phyloP scores from a whole-genome alignment of 2,113 vertebrate genomes.

The Axis porcinus region DNA sequence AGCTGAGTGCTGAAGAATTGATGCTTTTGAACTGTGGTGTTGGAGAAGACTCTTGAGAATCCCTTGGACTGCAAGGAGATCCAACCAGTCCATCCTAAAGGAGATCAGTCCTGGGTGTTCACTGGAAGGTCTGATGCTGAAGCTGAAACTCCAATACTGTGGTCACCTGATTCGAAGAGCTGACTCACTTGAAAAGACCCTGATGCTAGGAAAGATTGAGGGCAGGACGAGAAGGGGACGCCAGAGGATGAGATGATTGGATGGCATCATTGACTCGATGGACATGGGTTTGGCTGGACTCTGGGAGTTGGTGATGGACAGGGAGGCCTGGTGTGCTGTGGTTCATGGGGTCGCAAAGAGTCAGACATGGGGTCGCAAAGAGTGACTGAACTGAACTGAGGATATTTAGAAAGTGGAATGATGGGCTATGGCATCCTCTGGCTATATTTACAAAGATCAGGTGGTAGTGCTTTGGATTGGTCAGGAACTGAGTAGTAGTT shows the following conservation, averaged over 20 bases:
- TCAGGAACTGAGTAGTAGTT: neutral
- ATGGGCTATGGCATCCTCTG: neutral
- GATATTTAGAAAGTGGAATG: neutral
- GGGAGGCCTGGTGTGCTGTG: rapidly evolving
- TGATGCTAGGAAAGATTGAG: neutral
- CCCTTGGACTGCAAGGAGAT: neutral
- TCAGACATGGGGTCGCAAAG: neutral
- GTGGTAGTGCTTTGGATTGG: neutral
- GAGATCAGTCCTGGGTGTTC: neutral
- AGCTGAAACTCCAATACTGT: neutral
- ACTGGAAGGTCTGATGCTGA: neutral
- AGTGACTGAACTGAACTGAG: neutral
- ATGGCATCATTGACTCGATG: neutral
- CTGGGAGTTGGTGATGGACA: neutral
- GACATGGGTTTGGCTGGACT: neutral
- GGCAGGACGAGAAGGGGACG: neutral
- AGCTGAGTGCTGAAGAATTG: neutral
- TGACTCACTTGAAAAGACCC: neutral
- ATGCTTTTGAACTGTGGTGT: neutral
- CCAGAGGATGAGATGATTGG: neutral
- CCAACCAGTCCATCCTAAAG: neutral
- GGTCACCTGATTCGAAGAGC: neutral
- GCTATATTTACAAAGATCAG: neutral
- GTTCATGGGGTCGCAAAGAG: neutral
- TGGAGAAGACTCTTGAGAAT: neutral